Base-by-base conservation (phyloP, 1,140 invertebrate species). In the Littorina saxatilis region DNA sequence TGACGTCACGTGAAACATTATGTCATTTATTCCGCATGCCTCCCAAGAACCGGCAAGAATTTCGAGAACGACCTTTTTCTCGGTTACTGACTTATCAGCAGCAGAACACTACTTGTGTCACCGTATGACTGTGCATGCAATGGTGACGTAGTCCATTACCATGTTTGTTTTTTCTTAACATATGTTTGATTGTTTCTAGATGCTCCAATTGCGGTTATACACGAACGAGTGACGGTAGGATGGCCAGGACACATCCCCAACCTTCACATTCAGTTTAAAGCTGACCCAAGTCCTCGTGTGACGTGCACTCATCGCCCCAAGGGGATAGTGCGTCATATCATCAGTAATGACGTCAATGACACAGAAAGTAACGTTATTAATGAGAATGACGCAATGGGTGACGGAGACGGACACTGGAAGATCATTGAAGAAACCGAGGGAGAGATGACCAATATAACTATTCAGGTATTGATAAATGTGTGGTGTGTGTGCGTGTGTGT, bases 171-270 rank as follows among this genome's bases (percentile, higher is more conserved):
- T n/a, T n/a, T n/a, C n/a, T n/a, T n/a, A n/a, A n/a, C n/a, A n/a
- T n/a, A n/a, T n/a, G n/a, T n/a, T n/a, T n/a, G n/a, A n/a, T n/a
- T n/a, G n/a, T n/a, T n/a, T n/a, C n/a, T n/a, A 78, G 76, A 78
- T 35, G 76, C 76, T 37, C 76, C 76, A 20, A 63, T 78, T 20
- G 76, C 76, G 1, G 58, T 39, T n/a, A 29, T 63, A 15, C 13
- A 47, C 0, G 40, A 35, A 23, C 20, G 27, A 37, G 37, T 40
- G 20, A 72, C 63, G 79, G 52, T 63, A 23, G 52, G n/a, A 0
- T 66, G 55, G 58, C 37, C 73, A 7, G 61, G 58, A 4, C n/a
- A 43, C n/a, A 40, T 76, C 70, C 37, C 58, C 17, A 29, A 66
- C 32, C 58, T 61, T 15, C 32, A 76, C 52, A 40, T 55, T 20